Evolutionary conservation across 1,140 invertebrate genomes (phyloP).

Genomic region (Aculops lycopersici): DNA sequence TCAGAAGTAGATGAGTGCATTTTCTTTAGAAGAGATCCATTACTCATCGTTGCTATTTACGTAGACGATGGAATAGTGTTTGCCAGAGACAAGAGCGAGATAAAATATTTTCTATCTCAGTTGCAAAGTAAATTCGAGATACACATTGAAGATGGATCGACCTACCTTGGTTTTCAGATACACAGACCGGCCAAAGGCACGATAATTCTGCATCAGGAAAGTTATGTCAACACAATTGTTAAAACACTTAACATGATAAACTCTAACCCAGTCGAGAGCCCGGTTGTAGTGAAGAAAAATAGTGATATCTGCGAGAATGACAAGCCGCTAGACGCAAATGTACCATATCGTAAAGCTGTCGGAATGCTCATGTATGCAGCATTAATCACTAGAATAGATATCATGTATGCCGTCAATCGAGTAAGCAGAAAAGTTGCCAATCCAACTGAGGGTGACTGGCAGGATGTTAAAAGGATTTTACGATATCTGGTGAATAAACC

Average conservation of each 20-base stretch:
- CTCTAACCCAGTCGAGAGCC: not conserved
- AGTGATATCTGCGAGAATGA: conserved; percentile 6
- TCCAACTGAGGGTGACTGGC: conserved; percentile 14
- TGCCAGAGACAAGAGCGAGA: conserved; percentile 2
- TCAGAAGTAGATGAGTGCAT: not conserved
- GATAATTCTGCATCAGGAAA: not conserved
- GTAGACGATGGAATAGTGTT: conserved; percentile 19
- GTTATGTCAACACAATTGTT: not conserved
- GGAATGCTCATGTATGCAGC: conserved; percentile 16
- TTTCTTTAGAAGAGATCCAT: not conserved
- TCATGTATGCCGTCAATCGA: conserved; percentile 16
- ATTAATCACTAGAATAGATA: conserved; percentile 18
- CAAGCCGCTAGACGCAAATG: not conserved
- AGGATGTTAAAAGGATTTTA: conserved; percentile 16
- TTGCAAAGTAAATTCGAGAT: conserved; percentile 10
- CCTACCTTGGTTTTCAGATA: conserved; percentile 1
- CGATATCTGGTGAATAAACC: conserved; percentile 17
- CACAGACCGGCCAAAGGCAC: not conserved
- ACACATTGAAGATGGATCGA: conserved; percentile 1
- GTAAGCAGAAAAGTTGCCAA: conserved; percentile 13
- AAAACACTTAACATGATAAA: conserved; percentile 11
- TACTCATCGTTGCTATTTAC: conserved; percentile 16
- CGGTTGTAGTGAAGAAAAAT: not conserved
- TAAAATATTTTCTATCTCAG: not conserved
- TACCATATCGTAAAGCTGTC: conserved; percentile 6